Evolutionary conservation across 2,888 invertebrate species (phyloP).

Genomic region (Eilema griseolum): DNA sequence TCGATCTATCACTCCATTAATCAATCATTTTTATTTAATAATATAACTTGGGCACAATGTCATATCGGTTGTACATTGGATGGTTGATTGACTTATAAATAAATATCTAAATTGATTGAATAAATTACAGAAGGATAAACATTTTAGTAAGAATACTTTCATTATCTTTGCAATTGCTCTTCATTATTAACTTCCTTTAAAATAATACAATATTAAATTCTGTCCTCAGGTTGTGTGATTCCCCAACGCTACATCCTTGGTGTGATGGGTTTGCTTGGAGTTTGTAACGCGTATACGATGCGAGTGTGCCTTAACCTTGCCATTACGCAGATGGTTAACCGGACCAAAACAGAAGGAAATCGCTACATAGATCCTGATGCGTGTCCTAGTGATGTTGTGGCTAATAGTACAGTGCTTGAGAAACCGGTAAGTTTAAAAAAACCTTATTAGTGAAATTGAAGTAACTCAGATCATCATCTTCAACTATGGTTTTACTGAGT

Average conservation of each 20-base stretch:
- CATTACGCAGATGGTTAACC: conserved; percentile 90
- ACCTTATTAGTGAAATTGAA: neutral
- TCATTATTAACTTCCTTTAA: neutral
- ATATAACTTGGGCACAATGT: no score
- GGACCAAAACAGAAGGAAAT: conserved; percentile 44
- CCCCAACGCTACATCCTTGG: conserved; percentile 90
- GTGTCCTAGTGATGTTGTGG: conserved; percentile 65
- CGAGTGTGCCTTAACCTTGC: conserved; percentile 90
- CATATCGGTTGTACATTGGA: no score
- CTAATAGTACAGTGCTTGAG: conserved; percentile 48
- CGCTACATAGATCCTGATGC: conserved; percentile 63
- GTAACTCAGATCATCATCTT: no score
- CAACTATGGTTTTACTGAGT: no score
- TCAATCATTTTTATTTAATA: no score
- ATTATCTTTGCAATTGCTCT: neutral
- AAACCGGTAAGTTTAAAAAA: conserved; percentile 67
- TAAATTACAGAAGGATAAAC: neutral
- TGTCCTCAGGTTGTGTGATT: conserved; percentile 83
- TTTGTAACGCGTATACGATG: conserved; percentile 92
- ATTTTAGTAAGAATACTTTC: neutral
- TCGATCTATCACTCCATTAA: no score
- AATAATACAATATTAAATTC: neutral
- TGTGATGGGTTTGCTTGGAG: conserved; percentile 91
- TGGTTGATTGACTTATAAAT: no score
- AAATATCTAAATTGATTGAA: no score